Conservation (phyloP, 2,797 vertebrate genomes). For the Gouania willdenowi region DNA sequence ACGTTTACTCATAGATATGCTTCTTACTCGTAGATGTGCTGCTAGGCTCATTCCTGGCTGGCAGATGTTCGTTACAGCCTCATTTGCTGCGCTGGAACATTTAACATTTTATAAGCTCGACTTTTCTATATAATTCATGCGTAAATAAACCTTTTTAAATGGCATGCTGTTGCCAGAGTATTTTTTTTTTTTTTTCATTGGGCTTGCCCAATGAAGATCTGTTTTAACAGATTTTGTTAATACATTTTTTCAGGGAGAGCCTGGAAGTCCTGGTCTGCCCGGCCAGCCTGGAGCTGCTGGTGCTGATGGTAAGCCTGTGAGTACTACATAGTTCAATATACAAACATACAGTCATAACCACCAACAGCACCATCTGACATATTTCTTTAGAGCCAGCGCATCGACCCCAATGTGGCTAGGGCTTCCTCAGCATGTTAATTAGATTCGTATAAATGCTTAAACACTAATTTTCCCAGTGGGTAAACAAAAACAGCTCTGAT, state of each 20-base stretch:
- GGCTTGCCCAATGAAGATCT: too few relatives aligned
- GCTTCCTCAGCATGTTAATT: constrained; percentile 17
- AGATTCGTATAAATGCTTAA: constrained; percentile 9
- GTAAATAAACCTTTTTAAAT: constrained; percentile 20
- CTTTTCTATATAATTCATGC: constrained; percentile 13
- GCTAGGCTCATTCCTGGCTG: constrained; percentile 28
- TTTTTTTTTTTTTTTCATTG: too few relatives aligned
- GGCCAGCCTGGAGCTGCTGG: constrained; percentile 89
- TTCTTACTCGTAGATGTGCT: too few relatives aligned
- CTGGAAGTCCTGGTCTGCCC: constrained; percentile 78
- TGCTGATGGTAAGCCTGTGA: constrained; percentile 99
- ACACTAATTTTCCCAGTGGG: constrained; percentile 31
- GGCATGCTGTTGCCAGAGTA: constrained; percentile 8
- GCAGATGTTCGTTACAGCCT: constrained; percentile 47
- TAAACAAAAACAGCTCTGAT: constrained; percentile 35
- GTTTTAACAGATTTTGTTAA: too few relatives aligned
- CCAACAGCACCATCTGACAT: constrained; percentile 14
- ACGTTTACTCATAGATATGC: constrained; percentile 45
- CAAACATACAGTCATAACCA: constrained; percentile 56
- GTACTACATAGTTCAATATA: constrained; percentile 95
- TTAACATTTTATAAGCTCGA: constrained; percentile 14
- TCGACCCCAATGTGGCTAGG: constrained; percentile 18
- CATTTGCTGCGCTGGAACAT: constrained; percentile 22
- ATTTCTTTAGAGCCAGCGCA: constrained; percentile 16
- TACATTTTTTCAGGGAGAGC: constrained; percentile 80